phyloP scores from a whole-genome alignment of 37 sponge, comb jelly and placozoan genomes.

The Spongia lamella region DNA sequence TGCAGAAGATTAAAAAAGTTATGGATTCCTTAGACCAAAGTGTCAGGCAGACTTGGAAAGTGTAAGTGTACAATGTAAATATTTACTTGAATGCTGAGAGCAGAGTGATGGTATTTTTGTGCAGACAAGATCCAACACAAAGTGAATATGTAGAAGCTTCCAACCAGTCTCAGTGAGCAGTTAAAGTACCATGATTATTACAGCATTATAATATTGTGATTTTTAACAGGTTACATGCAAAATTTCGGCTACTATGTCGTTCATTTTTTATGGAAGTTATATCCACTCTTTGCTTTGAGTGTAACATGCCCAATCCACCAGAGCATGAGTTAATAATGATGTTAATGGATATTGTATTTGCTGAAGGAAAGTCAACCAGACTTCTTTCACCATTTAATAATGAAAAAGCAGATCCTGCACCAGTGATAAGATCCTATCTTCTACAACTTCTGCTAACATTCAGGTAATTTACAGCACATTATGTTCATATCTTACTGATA shows the following conservation, averaged over 20 bases:
- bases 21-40: too few species aligned
- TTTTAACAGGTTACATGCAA: neutral
- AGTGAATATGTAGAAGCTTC: too few species aligned
- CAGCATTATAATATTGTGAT: too few species aligned
- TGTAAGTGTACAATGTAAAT: too few species aligned
- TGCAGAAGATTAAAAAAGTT: too few species aligned
- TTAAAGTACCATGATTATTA: too few species aligned
- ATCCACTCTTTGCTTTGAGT: constrained; percentile 75
- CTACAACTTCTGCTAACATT: constrained; percentile 65
- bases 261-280: constrained; percentile 73
- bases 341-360: constrained; percentile 59
- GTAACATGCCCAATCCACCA: constrained; percentile 35
- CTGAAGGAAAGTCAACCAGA: constrained; percentile 36
- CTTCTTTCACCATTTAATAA: constrained; percentile 48
- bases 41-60: too few species aligned
- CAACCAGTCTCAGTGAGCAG: too few species aligned
- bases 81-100: too few species aligned
- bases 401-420: constrained; percentile 36
- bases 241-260: constrained; percentile 22
- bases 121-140: too few species aligned
- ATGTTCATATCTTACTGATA: too few species aligned
- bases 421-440: constrained; percentile 65
- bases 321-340: constrained; percentile 50
- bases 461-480: constrained; percentile 59
- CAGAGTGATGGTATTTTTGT: too few species aligned